A percentile compares a stretch with the other conserved stretches of the same genome.
Conservation (phyloP, 2,888 invertebrate species). For the Rhingia rostrata region DNA sequence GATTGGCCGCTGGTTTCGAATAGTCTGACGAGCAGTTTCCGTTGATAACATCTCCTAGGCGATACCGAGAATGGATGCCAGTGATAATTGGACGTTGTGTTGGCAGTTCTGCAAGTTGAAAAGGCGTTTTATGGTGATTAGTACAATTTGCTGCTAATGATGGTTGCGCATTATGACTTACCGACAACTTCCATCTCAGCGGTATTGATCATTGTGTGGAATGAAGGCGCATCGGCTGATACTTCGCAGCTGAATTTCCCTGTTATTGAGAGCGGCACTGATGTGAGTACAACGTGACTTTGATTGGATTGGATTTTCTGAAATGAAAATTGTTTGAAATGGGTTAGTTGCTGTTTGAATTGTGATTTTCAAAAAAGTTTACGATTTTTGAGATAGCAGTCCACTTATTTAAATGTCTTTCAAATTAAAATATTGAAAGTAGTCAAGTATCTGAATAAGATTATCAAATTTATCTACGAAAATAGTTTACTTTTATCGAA, state of each 20-base stretch:
- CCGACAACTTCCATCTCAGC: slow-evolving; percentile 83
- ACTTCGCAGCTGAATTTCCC: slow-evolving; percentile 83
- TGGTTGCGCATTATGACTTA: slow-evolving; percentile 73
- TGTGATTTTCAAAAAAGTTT: background rate
- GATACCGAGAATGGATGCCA: slow-evolving; percentile 84
- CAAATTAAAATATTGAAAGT: too few species aligned
- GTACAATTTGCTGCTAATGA: background rate
- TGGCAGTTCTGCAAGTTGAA: slow-evolving; percentile 83
- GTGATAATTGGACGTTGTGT: slow-evolving; percentile 84
- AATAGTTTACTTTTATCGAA: too few species aligned
- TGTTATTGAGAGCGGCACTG: slow-evolving; percentile 80
- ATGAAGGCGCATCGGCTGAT: slow-evolving; percentile 82
- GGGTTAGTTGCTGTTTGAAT: background rate
- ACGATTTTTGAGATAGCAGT: background rate
- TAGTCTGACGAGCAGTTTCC: slow-evolving; percentile 85
- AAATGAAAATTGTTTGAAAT: slow-evolving; percentile 48
- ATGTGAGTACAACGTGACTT: slow-evolving; percentile 81
- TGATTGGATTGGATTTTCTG: slow-evolving; percentile 81
- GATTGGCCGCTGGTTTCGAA: slow-evolving; percentile 85
- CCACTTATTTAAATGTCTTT: too few species aligned
- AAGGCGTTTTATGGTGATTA: background rate
- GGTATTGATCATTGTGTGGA: slow-evolving; percentile 81
- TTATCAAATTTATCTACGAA: too few species aligned
- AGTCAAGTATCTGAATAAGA: too few species aligned
- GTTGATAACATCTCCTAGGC: slow-evolving; percentile 84